Evolutionary conservation across 2,888 invertebrate species (phyloP).

Genomic region (Apotomis capreana): DNA sequence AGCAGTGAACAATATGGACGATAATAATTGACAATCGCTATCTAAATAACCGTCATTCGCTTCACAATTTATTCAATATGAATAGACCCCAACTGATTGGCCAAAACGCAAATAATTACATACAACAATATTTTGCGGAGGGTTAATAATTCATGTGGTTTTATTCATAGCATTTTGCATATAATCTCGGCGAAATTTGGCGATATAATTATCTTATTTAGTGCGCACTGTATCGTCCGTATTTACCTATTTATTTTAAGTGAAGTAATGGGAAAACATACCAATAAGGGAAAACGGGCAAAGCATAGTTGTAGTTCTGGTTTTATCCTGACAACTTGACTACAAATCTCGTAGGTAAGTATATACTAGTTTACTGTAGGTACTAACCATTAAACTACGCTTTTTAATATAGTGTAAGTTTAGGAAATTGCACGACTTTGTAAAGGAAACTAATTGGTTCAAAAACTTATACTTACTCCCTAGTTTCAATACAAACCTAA

Average conservation of each 20-base stretch:
- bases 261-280: no score
- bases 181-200: no score
- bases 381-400: background rate
- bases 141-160: no score
- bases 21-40: constrained; percentile 22
- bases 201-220: no score
- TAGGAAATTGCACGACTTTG: background rate
- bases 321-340: background rate
- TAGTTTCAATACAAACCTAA: background rate
- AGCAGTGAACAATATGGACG: constrained; percentile 10
- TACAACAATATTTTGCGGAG: background rate
- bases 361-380: background rate
- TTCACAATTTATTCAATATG: background rate
- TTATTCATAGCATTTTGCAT: no score
- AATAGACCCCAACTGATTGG: constrained; percentile 4
- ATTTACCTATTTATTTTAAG: no score
- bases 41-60: constrained; percentile 6
- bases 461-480: no score
- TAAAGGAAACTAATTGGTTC: background rate
- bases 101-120: background rate
- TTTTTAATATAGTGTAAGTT: no score
- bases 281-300: no score
- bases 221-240: no score
- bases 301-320: background rate
- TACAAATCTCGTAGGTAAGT: background rate